phyloP scores from a whole-genome alignment of 2,797 vertebrate species.

The Lepidocolaptes lacrymiger region DNA sequence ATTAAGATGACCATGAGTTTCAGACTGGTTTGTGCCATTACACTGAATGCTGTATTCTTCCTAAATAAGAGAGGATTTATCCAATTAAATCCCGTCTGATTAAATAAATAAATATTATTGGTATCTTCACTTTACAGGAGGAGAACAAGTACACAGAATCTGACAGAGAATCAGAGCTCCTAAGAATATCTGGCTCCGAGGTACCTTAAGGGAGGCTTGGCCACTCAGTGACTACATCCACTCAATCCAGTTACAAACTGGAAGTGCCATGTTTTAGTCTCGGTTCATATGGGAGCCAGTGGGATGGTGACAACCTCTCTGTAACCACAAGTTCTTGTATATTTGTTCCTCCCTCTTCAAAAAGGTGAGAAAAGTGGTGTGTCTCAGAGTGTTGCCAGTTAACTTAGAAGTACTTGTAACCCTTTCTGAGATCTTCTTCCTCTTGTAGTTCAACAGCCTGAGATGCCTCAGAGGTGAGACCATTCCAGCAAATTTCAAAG shows the following conservation, averaged over 20 bases:
- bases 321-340: background rate
- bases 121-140: background rate
- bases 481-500: background rate
- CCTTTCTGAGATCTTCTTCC: background rate
- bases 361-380: background rate
- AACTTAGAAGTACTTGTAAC: background rate
- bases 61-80: background rate
- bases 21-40: background rate
- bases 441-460: background rate
- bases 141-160: background rate
- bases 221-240: accelerated
- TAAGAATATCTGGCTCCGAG: background rate
- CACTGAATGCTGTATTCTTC: background rate
- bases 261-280: background rate
- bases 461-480: background rate
- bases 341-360: background rate
- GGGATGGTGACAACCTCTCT: background rate
- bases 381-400: background rate
- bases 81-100: background rate
- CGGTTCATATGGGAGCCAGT: background rate
- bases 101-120: background rate
- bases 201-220: background rate
- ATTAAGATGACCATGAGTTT: background rate
- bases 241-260: background rate
- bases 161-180: background rate